phyloP scores from a whole-genome alignment of 2,113 vertebrate species.

The Lasiurus borealis region DNA sequence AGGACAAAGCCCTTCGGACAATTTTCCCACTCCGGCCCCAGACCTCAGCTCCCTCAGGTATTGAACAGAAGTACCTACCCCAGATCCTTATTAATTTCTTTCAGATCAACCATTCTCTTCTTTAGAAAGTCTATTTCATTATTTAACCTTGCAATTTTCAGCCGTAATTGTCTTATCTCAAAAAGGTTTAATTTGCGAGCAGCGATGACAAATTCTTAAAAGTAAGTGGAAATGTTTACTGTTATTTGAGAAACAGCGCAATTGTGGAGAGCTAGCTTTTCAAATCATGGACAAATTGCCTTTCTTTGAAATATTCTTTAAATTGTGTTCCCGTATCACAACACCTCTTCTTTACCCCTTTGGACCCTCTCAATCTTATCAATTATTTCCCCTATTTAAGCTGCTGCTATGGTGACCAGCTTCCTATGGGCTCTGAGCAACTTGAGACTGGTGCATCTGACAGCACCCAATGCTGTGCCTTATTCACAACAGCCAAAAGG shows the following conservation, averaged over 20 bases:
- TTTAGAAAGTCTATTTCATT: slow-evolving; percentile 71
- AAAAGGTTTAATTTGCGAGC: slow-evolving; percentile 79
- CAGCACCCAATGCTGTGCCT: background rate
- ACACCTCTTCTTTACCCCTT: background rate
- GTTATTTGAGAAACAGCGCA: slow-evolving; percentile 40
- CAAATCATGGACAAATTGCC: background rate
- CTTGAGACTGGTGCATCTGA: background rate
- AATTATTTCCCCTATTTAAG: background rate
- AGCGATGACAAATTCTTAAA: slow-evolving; percentile 84
- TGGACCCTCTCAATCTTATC: background rate
- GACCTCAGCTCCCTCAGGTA: background rate
- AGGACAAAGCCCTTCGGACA: background rate
- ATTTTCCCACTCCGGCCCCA: background rate
- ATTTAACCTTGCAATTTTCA: slow-evolving; percentile 59
- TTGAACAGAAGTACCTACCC: slow-evolving; percentile 76
- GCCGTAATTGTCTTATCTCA: slow-evolving; percentile 85
- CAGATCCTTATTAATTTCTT: slow-evolving; percentile 78
- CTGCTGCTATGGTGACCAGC: background rate
- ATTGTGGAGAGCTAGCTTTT: background rate
- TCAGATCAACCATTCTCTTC: slow-evolving; percentile 74
- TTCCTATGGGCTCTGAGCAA: background rate
- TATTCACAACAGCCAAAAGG: too few species aligned
- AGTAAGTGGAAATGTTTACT: slow-evolving; percentile 46
- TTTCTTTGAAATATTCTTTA: background rate
- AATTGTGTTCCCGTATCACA: background rate